Conservation (phyloP, 2,888 invertebrate species). For the Clistopyga incitator region DNA sequence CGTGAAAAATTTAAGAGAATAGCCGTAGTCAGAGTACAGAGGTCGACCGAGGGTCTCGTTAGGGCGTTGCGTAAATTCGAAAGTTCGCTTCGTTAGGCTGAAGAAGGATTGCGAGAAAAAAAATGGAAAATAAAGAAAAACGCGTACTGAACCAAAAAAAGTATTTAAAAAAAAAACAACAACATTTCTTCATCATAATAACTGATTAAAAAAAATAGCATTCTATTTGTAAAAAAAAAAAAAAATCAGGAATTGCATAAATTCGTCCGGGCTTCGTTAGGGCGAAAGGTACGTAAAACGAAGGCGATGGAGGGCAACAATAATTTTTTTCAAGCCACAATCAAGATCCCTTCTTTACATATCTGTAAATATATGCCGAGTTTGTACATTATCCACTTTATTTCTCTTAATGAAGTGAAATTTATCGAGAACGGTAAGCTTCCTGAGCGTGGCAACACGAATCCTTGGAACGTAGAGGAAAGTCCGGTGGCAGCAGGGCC, state of each 20-base stretch:
- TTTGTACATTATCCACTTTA: conserved; percentile 8
- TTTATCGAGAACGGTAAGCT: conserved; percentile 49
- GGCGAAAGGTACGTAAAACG: no score
- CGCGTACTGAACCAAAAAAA: neutral
- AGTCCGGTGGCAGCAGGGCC: conserved; percentile 34
- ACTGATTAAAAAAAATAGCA: no score
- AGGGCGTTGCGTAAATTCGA: conserved; percentile 15
- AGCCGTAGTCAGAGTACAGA: conserved; percentile 8
- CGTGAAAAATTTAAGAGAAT: conserved; percentile 54
- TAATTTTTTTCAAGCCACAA: conserved; percentile 1
- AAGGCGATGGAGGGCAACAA: neutral
- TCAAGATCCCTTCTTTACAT: conserved; percentile 11
- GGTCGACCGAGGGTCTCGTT: conserved; percentile 14
- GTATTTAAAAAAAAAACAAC: neutral
- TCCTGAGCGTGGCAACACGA: conserved; percentile 58
- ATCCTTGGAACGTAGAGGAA: conserved; percentile 47
- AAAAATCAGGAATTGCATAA: no score
- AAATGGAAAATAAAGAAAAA: neutral
- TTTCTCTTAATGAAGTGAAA: conserved; percentile 62
- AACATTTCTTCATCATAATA: no score
- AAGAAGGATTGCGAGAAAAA: conserved; percentile 15
- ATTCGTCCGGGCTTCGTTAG: no score
- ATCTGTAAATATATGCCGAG: neutral
- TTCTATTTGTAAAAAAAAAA: no score
- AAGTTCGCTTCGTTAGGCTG: conserved; percentile 13